Evolutionary conservation across 2,797 vertebrate species (phyloP), one percentile per base, ranked within the genome.

Genomic region (Pangasius krempfi): DNA sequence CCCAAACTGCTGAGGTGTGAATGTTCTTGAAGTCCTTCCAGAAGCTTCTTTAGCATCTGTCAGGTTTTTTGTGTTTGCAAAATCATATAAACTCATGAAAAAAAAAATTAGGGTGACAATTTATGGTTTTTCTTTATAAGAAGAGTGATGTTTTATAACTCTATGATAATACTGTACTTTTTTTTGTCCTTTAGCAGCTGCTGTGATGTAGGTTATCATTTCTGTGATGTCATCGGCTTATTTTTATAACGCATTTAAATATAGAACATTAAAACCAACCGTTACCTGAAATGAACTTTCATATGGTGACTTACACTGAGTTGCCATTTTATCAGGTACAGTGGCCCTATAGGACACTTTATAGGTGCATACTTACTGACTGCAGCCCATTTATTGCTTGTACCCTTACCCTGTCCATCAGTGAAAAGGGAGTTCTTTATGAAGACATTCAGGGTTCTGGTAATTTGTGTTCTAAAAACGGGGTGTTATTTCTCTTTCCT

Each of bases 1-100:
- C 90, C 90, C 73, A 90, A 93, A 92, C 88, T 92, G 94, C 93
- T 93, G 93, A 93, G 92, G 92, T 93, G 90, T 93, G 90, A 92
- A 91, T 90, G 92, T 90, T 90, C 78, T 91, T 91, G 91, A 93
- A 92, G 93, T 89, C 92, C 92, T 94, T 91, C 88, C 88, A 88
- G 91, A 84, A 89, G 81, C 76, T 33, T 89, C 85, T 83, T 84
- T 87, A 84, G 70, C 88, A 80, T 66, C 86, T 87, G 84, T 81
- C 87, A 86, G 85, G 9, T 86, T 76, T 52, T 86, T 40, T 37
- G 60, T 68, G 37, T 64, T 40, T 44, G 80, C 2, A 37, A 68
- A 14, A 56, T 56, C 76, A 33, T n/a, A 79, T 52, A 4, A 56
- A 33, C 50, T 52, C 1, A 10, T 80, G 3, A 54, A 47, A 25